These are phyloP conservation scores for Percopsis omiscomaycus DNA, from an alignment of 2,797 vertebrate species.

Conservation along the genomic window DNA sequence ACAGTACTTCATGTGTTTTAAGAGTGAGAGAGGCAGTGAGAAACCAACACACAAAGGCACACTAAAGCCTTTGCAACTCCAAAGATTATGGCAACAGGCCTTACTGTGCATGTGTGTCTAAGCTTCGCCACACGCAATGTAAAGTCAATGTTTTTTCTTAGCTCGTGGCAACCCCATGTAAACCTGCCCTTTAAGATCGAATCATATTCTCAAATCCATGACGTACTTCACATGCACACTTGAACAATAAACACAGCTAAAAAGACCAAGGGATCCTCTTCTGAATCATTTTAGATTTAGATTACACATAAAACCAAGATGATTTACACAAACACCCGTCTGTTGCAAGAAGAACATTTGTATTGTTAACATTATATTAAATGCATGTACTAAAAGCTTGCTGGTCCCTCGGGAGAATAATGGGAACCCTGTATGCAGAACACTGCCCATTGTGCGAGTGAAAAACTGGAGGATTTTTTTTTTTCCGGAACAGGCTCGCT, in stretches of 20 bases:
- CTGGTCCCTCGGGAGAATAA: conserved; percentile 37
- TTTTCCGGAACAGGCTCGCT: conserved; percentile 69
- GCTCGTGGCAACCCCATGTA: conserved; percentile 6
- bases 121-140: neutral
- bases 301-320: conserved; percentile 30
- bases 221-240: conserved; percentile 46
- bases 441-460: conserved; percentile 65
- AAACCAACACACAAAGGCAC: neutral
- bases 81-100: no score
- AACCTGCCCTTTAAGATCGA: conserved; percentile 18
- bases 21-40: neutral
- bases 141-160: neutral
- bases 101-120: no score
- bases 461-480: conserved; percentile 65
- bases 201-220: conserved; percentile 28
- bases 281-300: conserved; percentile 49
- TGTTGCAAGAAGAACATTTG: conserved; percentile 64
- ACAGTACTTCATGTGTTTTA: neutral
- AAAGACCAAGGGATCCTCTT: conserved; percentile 49
- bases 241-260: conserved; percentile 47
- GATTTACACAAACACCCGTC: conserved; percentile 37
- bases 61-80: no score
- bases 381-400: conserved; percentile 34
- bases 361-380: conserved; percentile 53
- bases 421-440: conserved; percentile 63